These are phyloP conservation scores for Cyphotilapia sp. DNA, from an alignment of 2,113 vertebrate species.

Conservation along the genomic window DNA sequence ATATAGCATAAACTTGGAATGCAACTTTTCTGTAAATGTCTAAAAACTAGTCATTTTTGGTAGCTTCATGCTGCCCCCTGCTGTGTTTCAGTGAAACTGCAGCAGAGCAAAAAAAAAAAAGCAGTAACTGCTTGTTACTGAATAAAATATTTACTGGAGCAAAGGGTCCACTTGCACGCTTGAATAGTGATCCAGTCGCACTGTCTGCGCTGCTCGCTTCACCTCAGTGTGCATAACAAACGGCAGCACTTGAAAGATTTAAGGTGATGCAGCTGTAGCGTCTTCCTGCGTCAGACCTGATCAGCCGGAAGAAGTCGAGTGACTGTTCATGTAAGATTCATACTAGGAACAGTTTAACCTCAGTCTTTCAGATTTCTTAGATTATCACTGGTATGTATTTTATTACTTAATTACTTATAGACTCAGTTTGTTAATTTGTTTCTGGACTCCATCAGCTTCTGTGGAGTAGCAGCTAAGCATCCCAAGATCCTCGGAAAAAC, in stretches of 20 bases:
- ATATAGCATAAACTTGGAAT: background rate
- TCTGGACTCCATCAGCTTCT: background rate
- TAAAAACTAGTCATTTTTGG: background rate
- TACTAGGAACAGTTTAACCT: background rate
- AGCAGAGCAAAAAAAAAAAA: background rate
- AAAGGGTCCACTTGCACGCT: background rate
- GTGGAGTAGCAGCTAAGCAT: background rate
- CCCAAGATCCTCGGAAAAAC: background rate
- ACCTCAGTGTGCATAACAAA: background rate
- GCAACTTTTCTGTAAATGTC: background rate
- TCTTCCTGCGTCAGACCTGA: background rate
- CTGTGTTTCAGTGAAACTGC: background rate
- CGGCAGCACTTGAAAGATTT: background rate
- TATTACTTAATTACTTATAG: background rate
- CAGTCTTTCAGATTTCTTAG: background rate
- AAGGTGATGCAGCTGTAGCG: background rate
- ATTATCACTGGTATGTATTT: background rate
- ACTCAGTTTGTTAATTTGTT: background rate
- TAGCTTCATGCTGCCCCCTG: background rate
- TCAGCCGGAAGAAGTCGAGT: background rate
- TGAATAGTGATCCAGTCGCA: background rate
- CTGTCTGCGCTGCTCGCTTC: background rate
- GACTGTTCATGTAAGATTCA: background rate
- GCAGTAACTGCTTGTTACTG: background rate
- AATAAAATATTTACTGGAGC: constrained; percentile 13